Evolutionary conservation across 2,113 vertebrate genomes (phyloP).

Genomic region (Heterocephalus glaber): DNA sequence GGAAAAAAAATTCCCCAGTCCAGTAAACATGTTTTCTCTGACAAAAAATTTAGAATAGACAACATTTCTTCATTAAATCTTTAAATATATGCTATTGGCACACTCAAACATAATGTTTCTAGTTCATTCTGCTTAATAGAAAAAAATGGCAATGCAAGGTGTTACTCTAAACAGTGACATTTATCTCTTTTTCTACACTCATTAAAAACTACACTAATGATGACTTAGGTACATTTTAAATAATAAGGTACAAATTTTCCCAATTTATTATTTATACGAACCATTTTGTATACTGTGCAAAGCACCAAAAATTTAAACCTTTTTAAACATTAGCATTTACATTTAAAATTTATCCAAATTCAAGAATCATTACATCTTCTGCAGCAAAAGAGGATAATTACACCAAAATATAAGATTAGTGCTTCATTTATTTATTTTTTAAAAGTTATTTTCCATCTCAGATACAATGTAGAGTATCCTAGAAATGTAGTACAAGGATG

Average conservation of each 20-base stretch:
- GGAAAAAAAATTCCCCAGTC: background rate
- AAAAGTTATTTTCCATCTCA: background rate
- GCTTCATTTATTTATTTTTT: background rate
- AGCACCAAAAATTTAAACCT: background rate
- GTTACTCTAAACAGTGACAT: background rate
- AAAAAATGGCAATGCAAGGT: background rate
- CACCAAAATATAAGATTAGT: background rate
- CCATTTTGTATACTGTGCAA: background rate
- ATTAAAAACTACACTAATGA: background rate
- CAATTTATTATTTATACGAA: background rate
- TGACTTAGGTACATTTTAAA: slow-evolving; percentile 29
- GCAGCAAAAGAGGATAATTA: background rate
- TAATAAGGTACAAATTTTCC: background rate
- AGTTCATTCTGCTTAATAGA: background rate
- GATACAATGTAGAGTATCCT: background rate
- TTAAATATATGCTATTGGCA: background rate
- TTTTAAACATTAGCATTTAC: background rate
- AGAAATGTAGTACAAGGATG: background rate
- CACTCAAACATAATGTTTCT: background rate
- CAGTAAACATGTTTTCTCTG: background rate
- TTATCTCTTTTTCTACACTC: slow-evolving; percentile 6
- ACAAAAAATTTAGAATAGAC: slow-evolving; percentile 28
- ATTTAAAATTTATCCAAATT: slow-evolving; percentile 18
- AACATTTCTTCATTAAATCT: background rate
- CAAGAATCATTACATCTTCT: background rate